These are phyloP conservation scores for Lasioglossum figueresi DNA, from an alignment of 2,888 invertebrate species.

Conservation along the genomic window DNA sequence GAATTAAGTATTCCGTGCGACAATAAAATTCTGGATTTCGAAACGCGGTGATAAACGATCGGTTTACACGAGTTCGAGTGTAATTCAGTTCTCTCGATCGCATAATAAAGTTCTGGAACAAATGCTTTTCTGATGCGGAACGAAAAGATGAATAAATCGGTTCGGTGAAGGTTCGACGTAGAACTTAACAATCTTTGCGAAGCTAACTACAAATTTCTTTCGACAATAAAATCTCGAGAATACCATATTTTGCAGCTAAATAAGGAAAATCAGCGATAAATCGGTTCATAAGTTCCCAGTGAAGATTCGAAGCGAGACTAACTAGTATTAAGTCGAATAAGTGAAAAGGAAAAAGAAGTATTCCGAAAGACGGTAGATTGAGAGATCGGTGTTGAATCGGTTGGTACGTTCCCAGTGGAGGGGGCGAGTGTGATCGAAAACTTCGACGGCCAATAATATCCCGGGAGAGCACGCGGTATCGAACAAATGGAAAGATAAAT, in stretches of 20 bases:
- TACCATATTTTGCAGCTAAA: not conserved
- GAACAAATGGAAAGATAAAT: not conserved
- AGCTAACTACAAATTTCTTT: not conserved
- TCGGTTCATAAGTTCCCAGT: not conserved
- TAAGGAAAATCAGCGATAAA: not conserved
- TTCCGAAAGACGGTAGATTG: not conserved
- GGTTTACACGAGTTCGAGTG: not conserved
- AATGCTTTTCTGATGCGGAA: not conserved
- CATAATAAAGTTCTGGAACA: not conserved
- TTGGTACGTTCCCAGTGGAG: not conserved
- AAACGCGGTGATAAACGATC: not conserved
- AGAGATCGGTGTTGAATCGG: constrained; percentile 9
- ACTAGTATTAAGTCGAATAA: not conserved
- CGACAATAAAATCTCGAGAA: not conserved
- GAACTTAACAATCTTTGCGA: not conserved
- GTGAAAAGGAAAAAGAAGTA: not conserved
- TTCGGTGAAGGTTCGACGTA: not conserved
- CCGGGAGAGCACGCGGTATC: not conserved
- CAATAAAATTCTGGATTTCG: not conserved
- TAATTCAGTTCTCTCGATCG: not conserved
- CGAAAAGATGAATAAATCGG: not conserved
- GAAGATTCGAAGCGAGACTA: not conserved
- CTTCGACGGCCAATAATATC: not conserved
- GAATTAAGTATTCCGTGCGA: not conserved
- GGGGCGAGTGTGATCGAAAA: not conserved